These are phyloP conservation scores for Chamaedrilus cognettii DNA, from an alignment of 2,888 invertebrate species.

Conservation along the genomic window DNA sequence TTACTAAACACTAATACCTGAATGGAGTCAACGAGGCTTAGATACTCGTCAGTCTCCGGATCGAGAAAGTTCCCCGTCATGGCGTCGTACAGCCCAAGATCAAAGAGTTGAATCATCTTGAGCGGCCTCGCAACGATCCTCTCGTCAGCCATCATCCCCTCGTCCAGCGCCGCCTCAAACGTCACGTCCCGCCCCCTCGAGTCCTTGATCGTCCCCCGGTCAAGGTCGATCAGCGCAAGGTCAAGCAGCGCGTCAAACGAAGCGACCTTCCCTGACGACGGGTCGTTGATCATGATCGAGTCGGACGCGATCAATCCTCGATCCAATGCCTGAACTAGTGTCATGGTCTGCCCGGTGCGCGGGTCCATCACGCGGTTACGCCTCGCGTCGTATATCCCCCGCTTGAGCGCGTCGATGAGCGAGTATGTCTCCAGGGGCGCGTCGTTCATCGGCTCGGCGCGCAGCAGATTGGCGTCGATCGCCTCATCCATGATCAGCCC, in stretches of 20 bases:
- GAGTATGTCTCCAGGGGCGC: constrained; percentile 8
- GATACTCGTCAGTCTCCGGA: constrained; percentile 76
- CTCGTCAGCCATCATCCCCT: constrained; percentile 27
- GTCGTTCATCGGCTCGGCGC: neutral
- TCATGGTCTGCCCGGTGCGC: constrained; percentile 23
- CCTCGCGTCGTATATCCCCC: constrained; percentile 68
- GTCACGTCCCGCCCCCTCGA: constrained; percentile 63
- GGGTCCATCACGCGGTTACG: constrained; percentile 63
- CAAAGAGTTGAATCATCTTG: constrained; percentile 60
- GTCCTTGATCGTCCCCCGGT: constrained; percentile 65
- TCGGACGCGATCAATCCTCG: constrained; percentile 33
- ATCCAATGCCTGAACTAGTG: constrained; percentile 67
- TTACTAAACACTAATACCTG: no score
- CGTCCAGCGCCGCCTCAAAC: constrained; percentile 31
- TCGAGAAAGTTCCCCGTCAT: constrained; percentile 69
- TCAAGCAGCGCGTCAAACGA: constrained; percentile 81
- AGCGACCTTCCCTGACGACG: constrained; percentile 56
- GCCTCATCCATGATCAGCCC: constrained; percentile 69
- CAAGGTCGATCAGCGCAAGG: constrained; percentile 77
- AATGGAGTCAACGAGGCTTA: constrained; percentile 64
- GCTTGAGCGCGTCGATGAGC: constrained; percentile 68
- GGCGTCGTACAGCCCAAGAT: constrained; percentile 85
- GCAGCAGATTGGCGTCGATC: constrained; percentile 10
- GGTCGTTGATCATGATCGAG: constrained; percentile 33
- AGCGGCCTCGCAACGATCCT: constrained; percentile 26